Conservation (phyloP, 2,113 vertebrate genomes). For the Dinomys branickii region DNA sequence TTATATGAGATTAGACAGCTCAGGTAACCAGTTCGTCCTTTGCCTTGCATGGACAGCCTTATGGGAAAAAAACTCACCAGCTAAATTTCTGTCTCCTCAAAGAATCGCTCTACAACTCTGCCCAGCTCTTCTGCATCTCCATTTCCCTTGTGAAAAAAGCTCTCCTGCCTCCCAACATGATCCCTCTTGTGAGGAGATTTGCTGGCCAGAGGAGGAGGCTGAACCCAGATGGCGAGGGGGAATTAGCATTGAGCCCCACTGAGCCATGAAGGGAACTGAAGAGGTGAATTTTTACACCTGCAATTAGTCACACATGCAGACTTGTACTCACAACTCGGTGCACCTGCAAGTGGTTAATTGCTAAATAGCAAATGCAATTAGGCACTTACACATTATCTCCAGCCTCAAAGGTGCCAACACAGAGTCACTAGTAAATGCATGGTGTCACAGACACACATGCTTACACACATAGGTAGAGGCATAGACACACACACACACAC, state of each 20-base stretch:
- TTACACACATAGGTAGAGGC: not conserved
- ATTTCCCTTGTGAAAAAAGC: not conserved
- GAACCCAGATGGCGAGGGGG: constrained; percentile 54
- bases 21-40: too few species aligned
- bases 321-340: constrained; percentile 75
- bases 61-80: not conserved
- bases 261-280: constrained; percentile 69
- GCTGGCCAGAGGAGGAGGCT: not conserved
- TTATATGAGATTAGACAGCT: not conserved
- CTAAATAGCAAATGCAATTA: constrained; percentile 80
- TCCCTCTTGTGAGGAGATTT: not conserved
- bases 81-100: not conserved
- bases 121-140: not conserved
- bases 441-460: not conserved
- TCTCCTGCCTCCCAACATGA: fast-evolving
- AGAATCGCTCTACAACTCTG: not conserved
- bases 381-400: constrained; percentile 65
- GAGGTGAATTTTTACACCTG: constrained; percentile 76
- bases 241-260: constrained; percentile 63
- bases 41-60: not conserved
- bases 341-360: constrained; percentile 80
- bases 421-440: constrained; percentile 8
- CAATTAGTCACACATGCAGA: constrained; percentile 78
- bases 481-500: too few species aligned
- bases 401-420: constrained; percentile 44